These are phyloP conservation scores for Candoia aspera DNA, from an alignment of 2,113 vertebrate species.

Conservation along the genomic window DNA sequence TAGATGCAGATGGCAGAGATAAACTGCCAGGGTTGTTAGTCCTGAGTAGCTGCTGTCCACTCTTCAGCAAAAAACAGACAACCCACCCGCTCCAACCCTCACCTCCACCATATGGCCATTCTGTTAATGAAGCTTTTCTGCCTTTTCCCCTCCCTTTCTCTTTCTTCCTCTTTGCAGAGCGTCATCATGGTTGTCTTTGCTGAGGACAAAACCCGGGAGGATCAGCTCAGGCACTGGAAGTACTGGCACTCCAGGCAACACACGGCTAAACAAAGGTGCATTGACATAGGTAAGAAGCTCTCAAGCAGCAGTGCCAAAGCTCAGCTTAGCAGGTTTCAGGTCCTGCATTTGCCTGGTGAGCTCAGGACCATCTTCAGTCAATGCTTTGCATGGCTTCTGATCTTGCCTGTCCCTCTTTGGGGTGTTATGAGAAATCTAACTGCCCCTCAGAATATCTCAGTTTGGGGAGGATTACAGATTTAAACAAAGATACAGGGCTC, in stretches of 20 bases:
- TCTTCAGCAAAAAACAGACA: not conserved
- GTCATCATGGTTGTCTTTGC: slow-evolving; percentile 99
- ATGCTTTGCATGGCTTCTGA: not conserved
- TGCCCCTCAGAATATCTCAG: not conserved
- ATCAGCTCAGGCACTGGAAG: slow-evolving; percentile 97
- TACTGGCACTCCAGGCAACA: slow-evolving; percentile 99
- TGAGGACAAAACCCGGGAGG: slow-evolving; percentile 96
- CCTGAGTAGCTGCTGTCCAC: not conserved
- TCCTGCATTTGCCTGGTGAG: not conserved
- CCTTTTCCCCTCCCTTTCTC: not conserved
- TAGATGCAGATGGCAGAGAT: not conserved
- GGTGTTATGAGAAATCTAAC: not conserved
- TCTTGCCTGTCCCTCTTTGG: not conserved
- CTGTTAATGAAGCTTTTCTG: not conserved
- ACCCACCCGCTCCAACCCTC: not conserved
- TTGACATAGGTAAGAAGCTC: slow-evolving; percentile 89
- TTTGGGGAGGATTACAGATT: not conserved
- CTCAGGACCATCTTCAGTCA: not conserved
- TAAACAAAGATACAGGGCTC: not conserved
- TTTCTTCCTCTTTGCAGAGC: slow-evolving; percentile 75
- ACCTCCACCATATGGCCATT: not conserved
- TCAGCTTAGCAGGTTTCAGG: slow-evolving; percentile 48
- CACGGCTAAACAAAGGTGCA: slow-evolving; percentile 97
- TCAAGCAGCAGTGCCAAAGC: slow-evolving; percentile 26
- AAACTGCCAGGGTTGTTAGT: not conserved